Evolutionary conservation across 2,113 vertebrate genomes (phyloP).

Genomic region (Lamprotornis superbus): DNA sequence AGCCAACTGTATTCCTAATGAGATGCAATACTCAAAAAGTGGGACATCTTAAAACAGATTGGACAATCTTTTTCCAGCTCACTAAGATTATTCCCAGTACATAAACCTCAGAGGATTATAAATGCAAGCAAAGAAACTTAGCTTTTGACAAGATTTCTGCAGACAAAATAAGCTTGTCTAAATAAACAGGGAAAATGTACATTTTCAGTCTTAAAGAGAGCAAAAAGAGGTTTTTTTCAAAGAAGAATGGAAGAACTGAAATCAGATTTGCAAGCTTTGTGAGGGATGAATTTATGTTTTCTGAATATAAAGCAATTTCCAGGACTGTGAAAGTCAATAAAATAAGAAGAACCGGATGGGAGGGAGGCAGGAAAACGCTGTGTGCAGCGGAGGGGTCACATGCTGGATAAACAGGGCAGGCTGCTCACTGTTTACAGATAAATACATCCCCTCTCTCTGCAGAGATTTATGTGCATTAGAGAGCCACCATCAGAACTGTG

Average conservation of each 20-base stretch:
- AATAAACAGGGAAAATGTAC: not conserved
- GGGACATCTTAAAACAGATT: constrained; percentile 33
- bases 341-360: not conserved
- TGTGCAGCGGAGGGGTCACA: not conserved
- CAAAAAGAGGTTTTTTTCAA: not conserved
- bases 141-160: not conserved
- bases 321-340: not conserved
- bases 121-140: not conserved
- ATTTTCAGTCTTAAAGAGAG: not conserved
- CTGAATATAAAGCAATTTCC: not conserved
- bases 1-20: not conserved
- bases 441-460: not conserved
- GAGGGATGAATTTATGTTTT: not conserved
- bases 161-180: constrained; percentile 16
- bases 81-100: constrained; percentile 8
- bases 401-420: not conserved
- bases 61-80: constrained; percentile 30
- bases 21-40: constrained; percentile 7
- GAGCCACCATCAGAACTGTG: not conserved
- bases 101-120: constrained; percentile 15
- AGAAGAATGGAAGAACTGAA: not conserved
- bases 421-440: not conserved
- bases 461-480: not conserved
- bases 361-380: not conserved
- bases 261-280: constrained; percentile 9